Evolutionary conservation across 2,797 vertebrate species (phyloP), one percentile per base, ranked within the genome.

Genomic region (Ptychadena robeensis): DNA sequence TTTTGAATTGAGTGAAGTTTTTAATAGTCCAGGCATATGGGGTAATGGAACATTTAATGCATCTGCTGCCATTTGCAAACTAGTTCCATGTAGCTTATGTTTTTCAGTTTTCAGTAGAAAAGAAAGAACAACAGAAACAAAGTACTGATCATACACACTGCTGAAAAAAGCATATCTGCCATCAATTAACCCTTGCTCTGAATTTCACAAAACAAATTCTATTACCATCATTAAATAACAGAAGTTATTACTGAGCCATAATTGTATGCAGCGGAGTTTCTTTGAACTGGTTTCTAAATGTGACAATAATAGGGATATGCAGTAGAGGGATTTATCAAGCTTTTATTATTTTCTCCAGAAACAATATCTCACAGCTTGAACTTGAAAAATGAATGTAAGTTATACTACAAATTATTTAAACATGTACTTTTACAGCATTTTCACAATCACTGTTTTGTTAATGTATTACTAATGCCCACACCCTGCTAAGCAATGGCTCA

Each of bases 271-370:
- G n/a, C 30, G 48, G 31, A 79, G 67, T 37, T 69, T 10, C 11
- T 69, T 79, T 69, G 44, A 57, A 68, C 40, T 53, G 76, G 32
- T 79, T 79, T 68, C 65, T 57, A 78, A 78, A 79, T 40, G 65
- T 69, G 31, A 79, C 65, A 18, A 28, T 57, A 57, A 79, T 32
- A 79, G 69, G 57, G 31, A 78, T 37, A 3, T 57, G 32, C 66
- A 35, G 9, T 35, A 18, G 66, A 22, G 9, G 65, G 32, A 67
- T 34, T 14, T 28, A 59, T 38, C 31, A 79, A 31, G 65, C 48
- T 79, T 69, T 79, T 22, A 35, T 65, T 64, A 9, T 68, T 28
- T 69, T 22, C 76, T 57, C 31, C 5, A 68, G n/a, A 69, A 69
- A 79, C 66, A 69, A 59, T 69, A 68, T 79, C 44, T 69, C 76